These are phyloP conservation scores for Tachuris rubrigastra DNA, from an alignment of 2,113 vertebrate genomes.

Conservation along the genomic window DNA sequence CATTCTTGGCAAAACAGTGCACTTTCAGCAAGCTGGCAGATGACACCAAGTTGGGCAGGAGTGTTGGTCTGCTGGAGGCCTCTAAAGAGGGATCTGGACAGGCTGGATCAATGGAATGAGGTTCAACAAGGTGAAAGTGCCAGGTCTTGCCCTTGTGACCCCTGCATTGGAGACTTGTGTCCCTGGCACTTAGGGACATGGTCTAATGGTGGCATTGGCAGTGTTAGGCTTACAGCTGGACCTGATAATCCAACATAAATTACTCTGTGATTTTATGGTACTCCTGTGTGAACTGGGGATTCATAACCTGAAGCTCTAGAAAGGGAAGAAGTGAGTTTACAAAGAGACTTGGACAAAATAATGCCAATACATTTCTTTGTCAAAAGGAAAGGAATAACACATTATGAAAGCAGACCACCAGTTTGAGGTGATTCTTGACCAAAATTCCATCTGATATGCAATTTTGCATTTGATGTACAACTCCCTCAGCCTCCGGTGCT, in stretches of 20 bases:
- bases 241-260: not conserved
- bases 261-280: not conserved
- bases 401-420: not conserved
- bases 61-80: not conserved
- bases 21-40: not conserved
- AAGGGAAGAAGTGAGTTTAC: not conserved
- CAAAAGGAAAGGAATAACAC: not conserved
- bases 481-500: not conserved
- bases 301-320: not conserved
- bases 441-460: not conserved
- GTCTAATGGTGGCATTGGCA: not conserved
- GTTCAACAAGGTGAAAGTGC: not conserved
- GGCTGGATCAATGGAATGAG: not conserved
- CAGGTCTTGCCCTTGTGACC: not conserved
- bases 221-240: accelerated
- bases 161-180: not conserved
- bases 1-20: not conserved
- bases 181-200: not conserved
- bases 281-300: not conserved
- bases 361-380: not conserved
- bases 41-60: not conserved
- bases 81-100: not conserved
- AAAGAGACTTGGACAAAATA: not conserved
- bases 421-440: not conserved
- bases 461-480: accelerated